Percentiles rank a stretch among this genome's conserved stretches.
Evolutionary conservation across 2,113 vertebrate species (phyloP).

Genomic region (Dasyurus viverrinus): DNA sequence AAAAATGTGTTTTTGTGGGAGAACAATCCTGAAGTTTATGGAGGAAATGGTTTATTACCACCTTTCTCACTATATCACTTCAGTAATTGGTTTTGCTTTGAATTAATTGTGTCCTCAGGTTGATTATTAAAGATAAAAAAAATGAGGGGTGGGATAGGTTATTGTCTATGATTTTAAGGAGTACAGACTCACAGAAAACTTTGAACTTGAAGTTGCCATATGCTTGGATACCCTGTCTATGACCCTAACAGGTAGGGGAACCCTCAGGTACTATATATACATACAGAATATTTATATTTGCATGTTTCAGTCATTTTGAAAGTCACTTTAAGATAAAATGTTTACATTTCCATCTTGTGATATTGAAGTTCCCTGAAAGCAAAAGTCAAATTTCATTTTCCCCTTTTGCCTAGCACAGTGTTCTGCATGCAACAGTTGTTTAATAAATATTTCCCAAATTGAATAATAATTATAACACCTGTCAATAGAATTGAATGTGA

Average conservation of each 20-base stretch:
- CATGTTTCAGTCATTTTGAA: not conserved
- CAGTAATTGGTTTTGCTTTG: not conserved
- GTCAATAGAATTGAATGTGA: not conserved
- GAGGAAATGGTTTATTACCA: not conserved
- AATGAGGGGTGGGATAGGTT: not conserved
- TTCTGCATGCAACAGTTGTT: not conserved
- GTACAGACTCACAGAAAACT: not conserved
- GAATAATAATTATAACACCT: not conserved
- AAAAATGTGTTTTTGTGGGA: not conserved
- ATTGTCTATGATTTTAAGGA: not conserved
- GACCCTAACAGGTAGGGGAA: not conserved
- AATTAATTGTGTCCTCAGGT: not conserved
- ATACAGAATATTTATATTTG: not conserved
- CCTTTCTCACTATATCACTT: not conserved
- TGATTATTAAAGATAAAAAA: not conserved
- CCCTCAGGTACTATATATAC: not conserved
- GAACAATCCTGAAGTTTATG: not conserved
- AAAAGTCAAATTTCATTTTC: not conserved
- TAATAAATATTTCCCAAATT: not conserved
- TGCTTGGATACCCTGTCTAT: not conserved
- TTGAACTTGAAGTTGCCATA: not conserved
- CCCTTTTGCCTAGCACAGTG: not conserved
- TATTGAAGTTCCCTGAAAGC: not conserved
- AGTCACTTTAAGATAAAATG: not conserved
- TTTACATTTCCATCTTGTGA: not conserved